Evolutionary conservation across 2,113 vertebrate genomes (phyloP).

Genomic region (Bostrychus sinensis): DNA sequence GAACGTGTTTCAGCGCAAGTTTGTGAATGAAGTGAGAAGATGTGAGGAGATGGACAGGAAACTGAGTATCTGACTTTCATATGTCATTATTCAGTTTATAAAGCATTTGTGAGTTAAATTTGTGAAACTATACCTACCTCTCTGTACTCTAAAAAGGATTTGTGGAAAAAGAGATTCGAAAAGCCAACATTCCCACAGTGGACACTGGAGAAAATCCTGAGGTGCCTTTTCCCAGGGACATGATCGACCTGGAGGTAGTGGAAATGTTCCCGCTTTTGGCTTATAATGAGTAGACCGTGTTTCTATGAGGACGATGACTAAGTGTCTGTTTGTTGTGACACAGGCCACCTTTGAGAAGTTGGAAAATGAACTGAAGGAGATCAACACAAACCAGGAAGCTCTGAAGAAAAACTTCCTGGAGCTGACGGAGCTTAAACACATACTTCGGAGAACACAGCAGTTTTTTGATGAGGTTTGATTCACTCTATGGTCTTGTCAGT

Average conservation of each 20-base stretch:
- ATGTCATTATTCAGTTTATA: background rate
- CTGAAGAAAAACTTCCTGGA: conserved; percentile 98
- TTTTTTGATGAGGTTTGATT: conserved; percentile 96
- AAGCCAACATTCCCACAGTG: conserved; percentile 89
- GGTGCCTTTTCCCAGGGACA: conserved; percentile 97
- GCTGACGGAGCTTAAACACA: conserved; percentile 96
- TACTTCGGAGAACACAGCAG: conserved; percentile 96
- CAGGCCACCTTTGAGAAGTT: conserved; percentile 98
- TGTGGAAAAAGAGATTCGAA: conserved; percentile 98
- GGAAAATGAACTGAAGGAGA: conserved; percentile 97
- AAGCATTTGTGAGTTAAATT: background rate
- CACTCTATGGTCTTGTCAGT: background rate
- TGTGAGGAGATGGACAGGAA: conserved; percentile 97
- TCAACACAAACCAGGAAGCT: conserved; percentile 99
- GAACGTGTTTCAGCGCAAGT: conserved; percentile 96
- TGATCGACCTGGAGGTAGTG: conserved; percentile 98
- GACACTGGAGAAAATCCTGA: conserved; percentile 98
- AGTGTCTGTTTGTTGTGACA: background rate
- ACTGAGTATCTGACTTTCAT: conserved; percentile 81
- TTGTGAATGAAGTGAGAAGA: conserved; percentile 93
- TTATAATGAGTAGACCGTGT: background rate
- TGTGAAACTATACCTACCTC: background rate
- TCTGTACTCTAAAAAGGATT: conserved; percentile 83
- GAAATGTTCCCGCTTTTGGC: background rate
- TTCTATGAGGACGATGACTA: no score